Evolutionary conservation across 2,113 vertebrate species (phyloP).

Genomic region (Stigmatopora nigra): DNA sequence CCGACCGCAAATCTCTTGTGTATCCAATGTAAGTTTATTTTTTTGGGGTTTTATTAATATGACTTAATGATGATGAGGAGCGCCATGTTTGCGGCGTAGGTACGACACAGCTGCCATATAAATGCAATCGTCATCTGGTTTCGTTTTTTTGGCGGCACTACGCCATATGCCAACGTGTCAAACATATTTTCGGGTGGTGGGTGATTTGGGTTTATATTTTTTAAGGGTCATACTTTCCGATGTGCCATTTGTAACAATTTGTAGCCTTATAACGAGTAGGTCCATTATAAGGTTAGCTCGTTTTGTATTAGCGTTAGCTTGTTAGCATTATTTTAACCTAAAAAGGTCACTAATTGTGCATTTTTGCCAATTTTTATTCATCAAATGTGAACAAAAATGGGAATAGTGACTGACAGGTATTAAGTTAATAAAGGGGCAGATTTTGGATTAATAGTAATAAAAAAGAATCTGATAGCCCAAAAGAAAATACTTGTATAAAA

Average conservation of each 20-base stretch:
- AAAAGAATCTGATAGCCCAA: too few relatives aligned
- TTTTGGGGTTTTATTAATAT: conserved; percentile 25
- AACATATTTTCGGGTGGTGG: neutral
- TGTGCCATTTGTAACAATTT: neutral
- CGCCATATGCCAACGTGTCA: neutral
- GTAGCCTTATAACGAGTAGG: neutral
- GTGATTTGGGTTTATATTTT: neutral
- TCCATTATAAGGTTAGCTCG: too few relatives aligned
- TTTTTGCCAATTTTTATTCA: too few relatives aligned
- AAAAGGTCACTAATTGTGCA: too few relatives aligned
- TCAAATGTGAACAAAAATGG: too few relatives aligned
- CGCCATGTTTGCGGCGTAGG: neutral
- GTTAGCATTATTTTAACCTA: too few relatives aligned
- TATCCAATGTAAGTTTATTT: conserved; percentile 37
- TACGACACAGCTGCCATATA: neutral
- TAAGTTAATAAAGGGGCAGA: too few relatives aligned
- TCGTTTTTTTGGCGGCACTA: conserved; percentile 3
- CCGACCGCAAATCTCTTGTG: conserved; percentile 53
- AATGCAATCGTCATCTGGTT: conserved; percentile 18
- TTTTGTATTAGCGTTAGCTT: too few relatives aligned
- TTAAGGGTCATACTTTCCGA: neutral
- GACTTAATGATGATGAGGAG: conserved; percentile 31
- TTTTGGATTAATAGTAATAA: too few relatives aligned
- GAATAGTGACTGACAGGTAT: too few relatives aligned
- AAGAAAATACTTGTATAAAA: too few relatives aligned